These are phyloP conservation scores for Gadus macrocephalus DNA, from an alignment of 2,113 vertebrate genomes.

Conservation along the genomic window DNA sequence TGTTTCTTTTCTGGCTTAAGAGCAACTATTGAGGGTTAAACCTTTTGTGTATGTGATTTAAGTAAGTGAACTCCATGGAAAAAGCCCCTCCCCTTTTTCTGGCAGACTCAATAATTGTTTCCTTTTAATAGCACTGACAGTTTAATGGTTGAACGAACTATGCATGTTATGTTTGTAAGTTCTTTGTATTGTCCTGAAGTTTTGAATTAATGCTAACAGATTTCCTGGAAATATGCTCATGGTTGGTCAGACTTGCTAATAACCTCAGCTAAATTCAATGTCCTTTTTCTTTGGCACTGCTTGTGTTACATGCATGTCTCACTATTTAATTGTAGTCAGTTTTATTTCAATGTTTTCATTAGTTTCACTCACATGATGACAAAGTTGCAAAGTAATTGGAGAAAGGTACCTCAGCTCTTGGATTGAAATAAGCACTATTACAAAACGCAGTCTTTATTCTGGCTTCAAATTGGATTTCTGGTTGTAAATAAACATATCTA, in stretches of 20 bases:
- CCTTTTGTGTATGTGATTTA: too few species aligned
- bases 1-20: too few species aligned
- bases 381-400: not conserved
- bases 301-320: not conserved
- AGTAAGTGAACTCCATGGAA: not conserved
- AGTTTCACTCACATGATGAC: not conserved
- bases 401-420: not conserved
- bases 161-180: not conserved
- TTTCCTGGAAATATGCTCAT: not conserved
- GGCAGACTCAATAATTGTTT: not conserved
- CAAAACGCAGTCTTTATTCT: slow-evolving; percentile 13
- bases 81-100: not conserved
- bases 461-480: slow-evolving; percentile 30
- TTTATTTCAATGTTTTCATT: not conserved
- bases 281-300: slow-evolving; percentile 5
- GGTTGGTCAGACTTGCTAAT: not conserved
- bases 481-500: slow-evolving; percentile 59
- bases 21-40: too few species aligned
- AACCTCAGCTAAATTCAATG: not conserved
- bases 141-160: not conserved
- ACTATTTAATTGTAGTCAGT: not conserved
- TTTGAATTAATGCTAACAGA: not conserved
- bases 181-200: not conserved
- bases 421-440: not conserved
- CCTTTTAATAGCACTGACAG: slow-evolving; percentile 26